Percentiles rank a stretch among this genome's conserved stretches.
These are phyloP conservation scores for Zygothrica quintamaculata DNA, from an alignment of 2,888 invertebrate genomes.

Conservation along the genomic window DNA sequence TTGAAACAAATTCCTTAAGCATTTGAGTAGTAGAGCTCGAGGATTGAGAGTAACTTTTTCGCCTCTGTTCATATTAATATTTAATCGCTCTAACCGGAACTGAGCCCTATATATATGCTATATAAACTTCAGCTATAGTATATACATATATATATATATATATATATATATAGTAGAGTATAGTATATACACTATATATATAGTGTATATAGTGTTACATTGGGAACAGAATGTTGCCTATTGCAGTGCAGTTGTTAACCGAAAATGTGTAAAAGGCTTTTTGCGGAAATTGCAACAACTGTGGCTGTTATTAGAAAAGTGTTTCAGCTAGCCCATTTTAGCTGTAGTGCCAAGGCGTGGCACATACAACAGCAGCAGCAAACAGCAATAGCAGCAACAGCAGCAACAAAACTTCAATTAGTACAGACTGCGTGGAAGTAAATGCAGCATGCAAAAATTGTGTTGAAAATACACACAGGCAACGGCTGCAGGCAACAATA, in stretches of 20 bases:
- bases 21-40: conserved; percentile 54
- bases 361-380: conserved; percentile 19
- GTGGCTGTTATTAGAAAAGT: conserved; percentile 51
- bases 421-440: conserved; percentile 28
- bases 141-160: background rate
- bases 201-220: too few relatives aligned
- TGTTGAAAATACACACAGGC: conserved; percentile 31
- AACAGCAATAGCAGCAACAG: conserved; percentile 16
- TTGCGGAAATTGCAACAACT: conserved; percentile 61
- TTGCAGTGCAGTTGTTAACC: conserved; percentile 30
- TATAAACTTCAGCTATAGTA: background rate
- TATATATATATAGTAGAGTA: background rate
- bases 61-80: conserved; percentile 61
- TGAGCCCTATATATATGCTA: conserved; percentile 7
- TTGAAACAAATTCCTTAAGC: conserved; percentile 77
- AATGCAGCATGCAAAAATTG: conserved; percentile 38
- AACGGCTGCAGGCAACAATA: conserved; percentile 13
- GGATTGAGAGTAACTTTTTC: conserved; percentile 9
- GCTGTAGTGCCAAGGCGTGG: conserved; percentile 1
- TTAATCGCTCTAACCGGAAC: conserved; percentile 51
- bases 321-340: background rate
- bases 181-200: background rate
- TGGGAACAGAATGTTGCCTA: too few relatives aligned
- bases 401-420: conserved; percentile 56
- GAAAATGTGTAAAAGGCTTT: conserved; percentile 32